Conservation (phyloP, 2,797 vertebrate genomes). For the Clarias platycephalus region DNA sequence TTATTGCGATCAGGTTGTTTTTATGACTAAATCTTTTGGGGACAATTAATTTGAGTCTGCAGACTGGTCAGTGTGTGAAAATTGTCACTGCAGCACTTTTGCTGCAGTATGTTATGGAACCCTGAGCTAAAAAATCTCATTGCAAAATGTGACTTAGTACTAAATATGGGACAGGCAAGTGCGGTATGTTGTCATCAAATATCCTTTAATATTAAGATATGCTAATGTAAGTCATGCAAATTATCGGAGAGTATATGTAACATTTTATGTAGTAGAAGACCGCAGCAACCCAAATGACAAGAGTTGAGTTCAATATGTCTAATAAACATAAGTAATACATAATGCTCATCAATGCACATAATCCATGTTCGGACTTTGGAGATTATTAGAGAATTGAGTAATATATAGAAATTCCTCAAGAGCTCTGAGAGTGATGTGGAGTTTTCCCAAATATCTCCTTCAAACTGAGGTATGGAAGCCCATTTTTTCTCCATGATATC, state of each 20-base stretch:
- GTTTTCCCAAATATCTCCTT: background rate
- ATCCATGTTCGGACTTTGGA: background rate
- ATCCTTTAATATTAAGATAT: background rate
- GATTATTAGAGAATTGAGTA: background rate
- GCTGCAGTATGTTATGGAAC: background rate
- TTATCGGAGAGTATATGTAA: background rate
- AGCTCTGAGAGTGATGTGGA: background rate
- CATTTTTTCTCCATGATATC: background rate
- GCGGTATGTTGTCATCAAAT: background rate
- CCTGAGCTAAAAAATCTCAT: background rate
- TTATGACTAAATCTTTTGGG: background rate
- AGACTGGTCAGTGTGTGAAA: background rate
- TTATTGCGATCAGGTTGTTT: background rate
- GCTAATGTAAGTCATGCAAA: background rate
- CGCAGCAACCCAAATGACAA: background rate
- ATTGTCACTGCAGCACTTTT: constrained; percentile 1
- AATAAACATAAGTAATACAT: background rate
- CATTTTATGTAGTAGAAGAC: background rate
- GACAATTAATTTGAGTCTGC: background rate
- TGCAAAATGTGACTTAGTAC: background rate
- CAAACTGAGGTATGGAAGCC: background rate
- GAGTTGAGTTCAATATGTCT: background rate
- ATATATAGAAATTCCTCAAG: background rate
- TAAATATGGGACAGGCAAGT: background rate
- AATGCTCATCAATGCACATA: background rate